These are phyloP conservation scores for Columba livia DNA, from an alignment of 2,113 vertebrate genomes.

Conservation along the genomic window DNA sequence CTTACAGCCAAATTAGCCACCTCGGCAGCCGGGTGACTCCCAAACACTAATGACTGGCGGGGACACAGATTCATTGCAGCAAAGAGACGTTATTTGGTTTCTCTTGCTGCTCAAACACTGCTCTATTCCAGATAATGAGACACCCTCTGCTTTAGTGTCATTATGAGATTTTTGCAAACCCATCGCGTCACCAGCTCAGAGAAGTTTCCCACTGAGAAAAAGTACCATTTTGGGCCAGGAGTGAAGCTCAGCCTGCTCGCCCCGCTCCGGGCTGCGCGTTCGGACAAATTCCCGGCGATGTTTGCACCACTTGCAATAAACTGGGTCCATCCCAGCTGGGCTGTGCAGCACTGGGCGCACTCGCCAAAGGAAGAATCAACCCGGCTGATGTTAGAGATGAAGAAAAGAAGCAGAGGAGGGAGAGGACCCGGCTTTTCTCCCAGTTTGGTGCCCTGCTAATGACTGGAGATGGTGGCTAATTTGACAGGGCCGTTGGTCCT, in stretches of 20 bases:
- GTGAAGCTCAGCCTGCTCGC: too few species aligned
- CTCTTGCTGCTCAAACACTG: not conserved
- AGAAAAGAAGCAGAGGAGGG: not conserved
- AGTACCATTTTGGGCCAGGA: accelerated
- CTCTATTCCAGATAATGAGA: not conserved
- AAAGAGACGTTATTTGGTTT: not conserved
- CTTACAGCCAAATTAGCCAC: not conserved
- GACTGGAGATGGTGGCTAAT: conserved; percentile 21
- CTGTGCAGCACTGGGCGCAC: not conserved
- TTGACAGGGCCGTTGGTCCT: conserved; percentile 54
- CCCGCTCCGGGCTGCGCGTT: not conserved
- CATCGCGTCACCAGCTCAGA: not conserved
- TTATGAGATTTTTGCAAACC: not conserved
- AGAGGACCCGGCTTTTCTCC: not conserved
- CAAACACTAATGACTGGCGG: not conserved
- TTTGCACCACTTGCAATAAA: not conserved
- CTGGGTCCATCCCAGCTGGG: not conserved
- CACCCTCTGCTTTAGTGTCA: not conserved
- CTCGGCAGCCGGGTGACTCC: not conserved
- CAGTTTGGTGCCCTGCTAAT: not conserved
- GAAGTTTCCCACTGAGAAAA: not conserved
- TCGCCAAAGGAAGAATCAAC: not conserved
- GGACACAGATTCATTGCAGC: not conserved
- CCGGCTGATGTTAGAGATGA: not conserved
- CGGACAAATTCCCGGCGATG: not conserved